Percentiles rank a stretch among this genome's conserved stretches.
Evolutionary conservation across 2,888 invertebrate species (phyloP).

Genomic region (Perizoma affinitatum): DNA sequence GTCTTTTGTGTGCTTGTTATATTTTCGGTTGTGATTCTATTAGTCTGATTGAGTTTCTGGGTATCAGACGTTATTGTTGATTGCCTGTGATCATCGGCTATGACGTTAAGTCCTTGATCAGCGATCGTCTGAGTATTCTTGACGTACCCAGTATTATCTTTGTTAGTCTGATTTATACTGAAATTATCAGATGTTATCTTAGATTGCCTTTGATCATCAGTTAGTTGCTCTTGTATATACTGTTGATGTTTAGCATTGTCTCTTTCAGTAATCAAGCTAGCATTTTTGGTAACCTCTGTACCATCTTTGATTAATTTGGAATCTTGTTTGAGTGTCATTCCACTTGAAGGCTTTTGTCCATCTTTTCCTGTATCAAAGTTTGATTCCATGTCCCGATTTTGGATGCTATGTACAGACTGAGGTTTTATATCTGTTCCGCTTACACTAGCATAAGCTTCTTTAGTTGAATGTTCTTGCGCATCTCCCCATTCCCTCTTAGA

Average conservation of each 20-base stretch:
- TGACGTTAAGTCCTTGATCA: slow-evolving; percentile 33
- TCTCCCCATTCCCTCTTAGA: slow-evolving; percentile 85
- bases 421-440: slow-evolving; percentile 85
- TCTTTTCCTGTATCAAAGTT: slow-evolving; percentile 84
- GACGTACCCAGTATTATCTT: slow-evolving; percentile 35
- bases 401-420: slow-evolving; percentile 80
- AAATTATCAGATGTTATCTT: slow-evolving; percentile 37
- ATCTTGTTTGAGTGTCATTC: slow-evolving; percentile 67
- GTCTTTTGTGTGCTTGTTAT: slow-evolving; percentile 35
- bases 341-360: slow-evolving; percentile 72
- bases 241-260: slow-evolving; percentile 69
- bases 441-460: slow-evolving; percentile 80
- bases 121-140: slow-evolving; percentile 37
- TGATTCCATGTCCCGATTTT: slow-evolving; percentile 81
- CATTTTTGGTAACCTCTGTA: slow-evolving; percentile 67
- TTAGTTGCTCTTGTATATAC: slow-evolving; percentile 59
- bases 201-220: slow-evolving; percentile 42
- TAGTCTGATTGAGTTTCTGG: slow-evolving; percentile 17
- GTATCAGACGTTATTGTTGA: slow-evolving; percentile 39
- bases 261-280: slow-evolving; percentile 69
- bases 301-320: slow-evolving; percentile 74
- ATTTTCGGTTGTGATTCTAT: slow-evolving; percentile 39
- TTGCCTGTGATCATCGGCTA: slow-evolving; percentile 41
- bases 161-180: slow-evolving; percentile 30
- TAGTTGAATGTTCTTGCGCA: slow-evolving; percentile 70